Evolutionary conservation across 2,888 invertebrate species (phyloP).

Genomic region (Aporophyla nigra): DNA sequence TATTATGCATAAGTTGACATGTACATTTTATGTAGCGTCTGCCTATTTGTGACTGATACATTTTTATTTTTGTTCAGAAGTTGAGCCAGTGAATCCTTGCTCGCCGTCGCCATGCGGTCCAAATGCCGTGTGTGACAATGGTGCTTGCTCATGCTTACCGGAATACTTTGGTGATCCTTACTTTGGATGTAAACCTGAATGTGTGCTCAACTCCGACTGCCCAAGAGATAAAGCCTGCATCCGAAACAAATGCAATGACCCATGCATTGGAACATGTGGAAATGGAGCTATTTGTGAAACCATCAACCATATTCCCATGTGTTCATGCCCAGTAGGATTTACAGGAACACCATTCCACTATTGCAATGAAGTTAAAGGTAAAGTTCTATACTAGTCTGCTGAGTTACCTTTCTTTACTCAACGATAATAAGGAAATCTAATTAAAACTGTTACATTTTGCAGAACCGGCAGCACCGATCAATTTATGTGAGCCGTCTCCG

Average conservation of each 20-base stretch:
- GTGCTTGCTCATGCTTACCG: constrained; percentile 93
- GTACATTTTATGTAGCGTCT: neutral
- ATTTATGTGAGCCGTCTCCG: constrained; percentile 85
- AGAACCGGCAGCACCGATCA: constrained; percentile 75
- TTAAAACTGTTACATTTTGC: constrained; percentile 57
- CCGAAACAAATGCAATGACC: constrained; percentile 93
- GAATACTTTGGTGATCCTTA: constrained; percentile 95
- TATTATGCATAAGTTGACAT: neutral
- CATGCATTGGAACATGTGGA: constrained; percentile 94
- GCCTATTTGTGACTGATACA: neutral
- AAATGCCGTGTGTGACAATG: constrained; percentile 92
- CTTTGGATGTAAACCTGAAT: constrained; percentile 94
- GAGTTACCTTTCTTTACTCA: neutral
- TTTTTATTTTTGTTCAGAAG: constrained; percentile 75
- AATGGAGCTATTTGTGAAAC: constrained; percentile 91
- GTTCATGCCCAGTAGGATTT: constrained; percentile 92
- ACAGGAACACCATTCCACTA: constrained; percentile 92
- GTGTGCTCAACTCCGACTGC: constrained; percentile 94
- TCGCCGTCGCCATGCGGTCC: constrained; percentile 93
- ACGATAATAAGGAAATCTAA: neutral
- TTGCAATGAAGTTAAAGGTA: constrained; percentile 88
- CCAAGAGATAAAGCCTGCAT: constrained; percentile 93
- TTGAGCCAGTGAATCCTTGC: constrained; percentile 90
- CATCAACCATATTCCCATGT: constrained; percentile 93
- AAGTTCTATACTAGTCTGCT: neutral